Conservation (phyloP, 2,113 vertebrate species). For the Burhinus bistriatus region DNA sequence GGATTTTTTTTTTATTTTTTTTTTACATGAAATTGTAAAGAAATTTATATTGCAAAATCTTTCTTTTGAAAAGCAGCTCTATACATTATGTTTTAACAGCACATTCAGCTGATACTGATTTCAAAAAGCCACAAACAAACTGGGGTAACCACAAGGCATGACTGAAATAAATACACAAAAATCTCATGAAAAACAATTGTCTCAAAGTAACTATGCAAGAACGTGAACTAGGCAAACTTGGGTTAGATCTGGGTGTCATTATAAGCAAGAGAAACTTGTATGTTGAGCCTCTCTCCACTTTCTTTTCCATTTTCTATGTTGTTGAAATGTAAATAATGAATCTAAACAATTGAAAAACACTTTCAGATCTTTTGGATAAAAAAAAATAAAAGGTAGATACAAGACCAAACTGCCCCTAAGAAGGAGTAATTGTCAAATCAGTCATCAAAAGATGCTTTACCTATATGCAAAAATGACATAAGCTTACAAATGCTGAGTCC, state of each 20-base stretch:
- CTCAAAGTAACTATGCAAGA: neutral
- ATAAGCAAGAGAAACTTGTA: neutral
- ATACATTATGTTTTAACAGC: neutral
- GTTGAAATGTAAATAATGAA: neutral
- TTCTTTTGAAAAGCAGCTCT: neutral
- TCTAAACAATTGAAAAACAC: neutral
- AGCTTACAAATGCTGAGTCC: neutral
- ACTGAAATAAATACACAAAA: neutral
- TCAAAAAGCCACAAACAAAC: neutral
- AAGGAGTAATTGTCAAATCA: neutral
- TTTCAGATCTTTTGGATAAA: neutral
- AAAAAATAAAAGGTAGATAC: neutral
- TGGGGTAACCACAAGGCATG: neutral
- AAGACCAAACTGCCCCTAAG: neutral
- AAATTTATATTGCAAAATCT: neutral
- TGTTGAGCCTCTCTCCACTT: neutral
- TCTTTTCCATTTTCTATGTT: neutral
- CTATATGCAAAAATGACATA: neutral
- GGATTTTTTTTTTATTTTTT: neutral
- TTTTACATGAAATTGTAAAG: neutral
- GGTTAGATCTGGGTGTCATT: neutral
- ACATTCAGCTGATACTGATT: neutral
- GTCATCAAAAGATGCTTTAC: neutral
- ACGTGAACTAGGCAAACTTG: neutral
- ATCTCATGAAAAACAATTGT: neutral